phyloP scores from a whole-genome alignment of 2,797 vertebrate species.

The Paguma larvata region DNA sequence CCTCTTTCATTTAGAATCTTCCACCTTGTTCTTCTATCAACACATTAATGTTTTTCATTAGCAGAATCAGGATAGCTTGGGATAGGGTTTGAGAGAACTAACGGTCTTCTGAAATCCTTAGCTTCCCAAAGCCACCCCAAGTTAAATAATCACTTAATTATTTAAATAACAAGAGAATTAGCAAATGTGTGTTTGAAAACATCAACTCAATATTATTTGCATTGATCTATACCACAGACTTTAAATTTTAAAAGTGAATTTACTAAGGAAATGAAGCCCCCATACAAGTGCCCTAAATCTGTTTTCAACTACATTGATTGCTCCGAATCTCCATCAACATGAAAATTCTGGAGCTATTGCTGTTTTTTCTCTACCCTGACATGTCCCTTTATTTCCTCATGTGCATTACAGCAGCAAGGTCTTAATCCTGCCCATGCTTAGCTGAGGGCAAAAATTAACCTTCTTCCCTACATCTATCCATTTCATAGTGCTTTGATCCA shows the following conservation, averaged over 20 bases:
- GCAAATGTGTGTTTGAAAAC: background rate
- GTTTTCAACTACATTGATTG: background rate
- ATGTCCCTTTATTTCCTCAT: background rate
- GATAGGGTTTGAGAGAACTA: background rate
- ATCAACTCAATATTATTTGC: conserved; percentile 13
- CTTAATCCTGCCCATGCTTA: conserved; percentile 16
- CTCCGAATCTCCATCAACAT: background rate
- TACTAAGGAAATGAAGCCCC: background rate
- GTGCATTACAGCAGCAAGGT: background rate
- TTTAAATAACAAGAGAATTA: background rate
- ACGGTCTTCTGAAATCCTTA: background rate
- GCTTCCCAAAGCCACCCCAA: background rate
- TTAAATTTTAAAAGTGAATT: conserved; percentile 8
- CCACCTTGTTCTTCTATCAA: background rate
- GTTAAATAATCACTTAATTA: background rate
- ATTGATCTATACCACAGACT: background rate
- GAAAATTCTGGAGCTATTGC: background rate
- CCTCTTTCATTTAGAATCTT: background rate
- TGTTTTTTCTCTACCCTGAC: background rate
- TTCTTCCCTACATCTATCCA: background rate
- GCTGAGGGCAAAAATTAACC: conserved; percentile 13
- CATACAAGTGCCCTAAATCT: background rate
- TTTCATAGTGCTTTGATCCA: conserved; percentile 27
- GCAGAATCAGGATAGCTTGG: background rate
- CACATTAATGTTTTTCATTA: conserved; percentile 13